Evolutionary conservation across 2,797 vertebrate species (phyloP).

Genomic region (Triplophysa bombifrons): DNA sequence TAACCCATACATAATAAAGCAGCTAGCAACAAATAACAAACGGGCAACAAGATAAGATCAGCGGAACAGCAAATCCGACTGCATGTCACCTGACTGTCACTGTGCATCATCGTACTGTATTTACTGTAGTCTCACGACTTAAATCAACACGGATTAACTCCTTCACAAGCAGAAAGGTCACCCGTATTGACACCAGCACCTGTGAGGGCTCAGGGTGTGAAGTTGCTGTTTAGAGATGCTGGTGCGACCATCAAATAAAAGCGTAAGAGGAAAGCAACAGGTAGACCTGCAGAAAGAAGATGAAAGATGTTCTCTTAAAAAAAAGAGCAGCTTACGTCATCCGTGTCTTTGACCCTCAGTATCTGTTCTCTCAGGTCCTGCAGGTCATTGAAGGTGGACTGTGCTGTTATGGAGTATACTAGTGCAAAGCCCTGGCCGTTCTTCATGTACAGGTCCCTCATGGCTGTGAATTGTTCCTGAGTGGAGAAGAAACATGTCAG

Average conservation of each 20-base stretch:
- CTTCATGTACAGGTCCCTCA: slow-evolving; percentile 92
- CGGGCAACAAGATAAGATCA: neutral
- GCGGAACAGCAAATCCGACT: too few species aligned
- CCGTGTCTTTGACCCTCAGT: slow-evolving; percentile 90
- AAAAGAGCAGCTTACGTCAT: slow-evolving; percentile 78
- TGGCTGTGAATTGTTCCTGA: slow-evolving; percentile 90
- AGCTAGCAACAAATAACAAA: neutral
- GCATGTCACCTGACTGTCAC: neutral
- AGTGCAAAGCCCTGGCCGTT: slow-evolving; percentile 90
- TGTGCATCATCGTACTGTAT: neutral
- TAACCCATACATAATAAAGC: neutral
- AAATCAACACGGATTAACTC: slow-evolving; percentile 7
- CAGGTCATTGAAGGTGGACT: slow-evolving; percentile 89
- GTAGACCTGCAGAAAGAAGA: slow-evolving; percentile 3
- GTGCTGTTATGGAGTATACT: slow-evolving; percentile 91
- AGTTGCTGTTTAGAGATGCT: neutral
- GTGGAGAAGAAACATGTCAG: slow-evolving; percentile 36
- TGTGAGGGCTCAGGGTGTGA: neutral
- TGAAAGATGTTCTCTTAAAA: neutral
- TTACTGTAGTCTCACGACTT: neutral
- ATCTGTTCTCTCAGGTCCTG: slow-evolving; percentile 90
- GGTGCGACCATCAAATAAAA: neutral
- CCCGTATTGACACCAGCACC: neutral
- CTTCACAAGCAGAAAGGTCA: slow-evolving; percentile 12
- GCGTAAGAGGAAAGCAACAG: neutral